Evolutionary conservation across 1,140 invertebrate species (phyloP), one percentile per base, ranked within the genome.

Genomic region (Leptinotarsa defecta): DNA sequence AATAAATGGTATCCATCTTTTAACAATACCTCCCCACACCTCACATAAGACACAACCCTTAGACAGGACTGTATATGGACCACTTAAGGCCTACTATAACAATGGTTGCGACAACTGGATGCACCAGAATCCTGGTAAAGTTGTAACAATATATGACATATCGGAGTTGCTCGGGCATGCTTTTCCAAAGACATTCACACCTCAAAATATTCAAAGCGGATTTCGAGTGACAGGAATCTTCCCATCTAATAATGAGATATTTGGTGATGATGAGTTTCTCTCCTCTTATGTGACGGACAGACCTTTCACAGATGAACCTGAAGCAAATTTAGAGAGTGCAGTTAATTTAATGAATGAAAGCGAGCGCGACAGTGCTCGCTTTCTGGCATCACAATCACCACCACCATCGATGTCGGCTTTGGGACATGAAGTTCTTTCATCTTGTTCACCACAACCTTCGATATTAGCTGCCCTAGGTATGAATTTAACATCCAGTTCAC

Each of bases 1-100:
- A 76, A 73, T 77, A 19, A 79, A 79, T 78, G 79, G 85, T 68
- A 73, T 84, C 78, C 74, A 73, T 68, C 67, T 86, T 77, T 75
- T 84, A 69, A 78, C 82, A 34, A 34, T 34, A 34, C 6, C 6
- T 34, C 27, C 6, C 6, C 6, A 8, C 27, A 34, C 6, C 27
- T 34, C 1, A 6, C 27, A 34, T 8, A 34, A 34, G 1, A 34
- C 27, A 34, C 27, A 34, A 34, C 27, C 27, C 27, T 34, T 34
- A 34, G 6, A 34, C 6, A 34, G 27, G 27, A 34, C 27, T 34
- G 6, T 34, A 34, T 34, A 8, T 34, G 27, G 27, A 34, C 27
- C 6, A 34, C 5, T 34, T 5, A 34, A 34, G 6, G 27, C 27
- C 27, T 6, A 34, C 27, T 34, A 34, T 8, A 34, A 34, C 6